A percentile compares a stretch with the other conserved stretches of the same genome.
phyloP scores from a whole-genome alignment of 2,888 invertebrate genomes.

The Boloria selene region DNA sequence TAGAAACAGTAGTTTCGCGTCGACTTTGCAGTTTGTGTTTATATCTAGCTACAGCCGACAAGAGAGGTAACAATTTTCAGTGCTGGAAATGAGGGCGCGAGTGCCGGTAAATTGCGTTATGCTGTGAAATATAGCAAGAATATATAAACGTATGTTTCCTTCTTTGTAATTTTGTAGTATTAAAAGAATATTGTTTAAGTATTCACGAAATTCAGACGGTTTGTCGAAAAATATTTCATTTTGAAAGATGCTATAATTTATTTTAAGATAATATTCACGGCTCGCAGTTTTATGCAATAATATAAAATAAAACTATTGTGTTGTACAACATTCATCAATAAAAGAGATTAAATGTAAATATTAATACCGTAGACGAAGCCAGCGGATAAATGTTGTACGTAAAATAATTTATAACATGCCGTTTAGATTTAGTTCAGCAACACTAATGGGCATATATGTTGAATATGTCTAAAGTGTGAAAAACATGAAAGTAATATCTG shows the following conservation, averaged over 20 bases:
- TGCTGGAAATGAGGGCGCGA: constrained; percentile 57
- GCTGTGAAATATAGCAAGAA: constrained; percentile 41
- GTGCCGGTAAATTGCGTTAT: constrained; percentile 58
- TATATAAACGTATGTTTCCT: constrained; percentile 38
- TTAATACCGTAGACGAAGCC: too few relatives aligned
- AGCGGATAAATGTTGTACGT: too few relatives aligned
- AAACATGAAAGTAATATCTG: constrained; percentile 30
- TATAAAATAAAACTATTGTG: too few relatives aligned
- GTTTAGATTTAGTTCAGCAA: background rate
- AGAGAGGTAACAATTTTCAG: constrained; percentile 61
- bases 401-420: too few relatives aligned
- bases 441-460: background rate
- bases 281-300: background rate
- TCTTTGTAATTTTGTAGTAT: constrained; percentile 38
- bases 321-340: too few relatives aligned
- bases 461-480: background rate
- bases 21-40: constrained; percentile 20
- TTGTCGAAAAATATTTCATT: constrained; percentile 30
- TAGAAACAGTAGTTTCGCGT: background rate
- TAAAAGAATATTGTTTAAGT: constrained; percentile 38
- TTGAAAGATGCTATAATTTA: constrained; percentile 24
- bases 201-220: constrained; percentile 28
- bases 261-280: constrained; percentile 13
- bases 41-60: constrained; percentile 31
- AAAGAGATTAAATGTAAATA: too few relatives aligned